Conservation (phyloP, 37 sponge, comb jelly and placozoan genomes). For the Halisarca cf. caerulea region DNA sequence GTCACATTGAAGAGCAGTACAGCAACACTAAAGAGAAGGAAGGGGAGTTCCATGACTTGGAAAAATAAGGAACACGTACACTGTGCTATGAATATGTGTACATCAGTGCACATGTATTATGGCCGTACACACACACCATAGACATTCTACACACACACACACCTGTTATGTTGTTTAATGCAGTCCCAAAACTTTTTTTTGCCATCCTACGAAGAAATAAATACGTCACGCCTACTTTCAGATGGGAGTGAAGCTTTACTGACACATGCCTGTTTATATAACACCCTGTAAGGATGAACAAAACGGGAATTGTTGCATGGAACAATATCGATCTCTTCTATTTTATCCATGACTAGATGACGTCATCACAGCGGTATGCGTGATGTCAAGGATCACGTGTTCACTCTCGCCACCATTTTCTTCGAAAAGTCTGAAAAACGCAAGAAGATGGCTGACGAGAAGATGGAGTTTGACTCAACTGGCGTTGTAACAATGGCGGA, state of each 20-base stretch:
- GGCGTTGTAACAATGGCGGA: slow-evolving; percentile 40
- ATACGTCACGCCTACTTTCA: too few species aligned
- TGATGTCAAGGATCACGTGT: not conserved
- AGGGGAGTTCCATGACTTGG: not conserved
- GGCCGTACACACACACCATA: too few species aligned
- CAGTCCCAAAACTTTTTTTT: slow-evolving; percentile 82
- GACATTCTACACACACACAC: too few species aligned
- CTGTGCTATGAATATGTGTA: too few species aligned
- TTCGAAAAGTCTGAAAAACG: not conserved
- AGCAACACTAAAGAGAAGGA: slow-evolving; percentile 64
- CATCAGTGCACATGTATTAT: too few species aligned
- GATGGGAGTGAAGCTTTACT: too few species aligned
- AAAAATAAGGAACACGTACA: slow-evolving; percentile 19
- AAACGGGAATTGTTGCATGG: slow-evolving; percentile 67
- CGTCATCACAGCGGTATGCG: not conserved
- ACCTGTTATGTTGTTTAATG: slow-evolving; percentile 88
- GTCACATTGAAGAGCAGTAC: slow-evolving; percentile 82
- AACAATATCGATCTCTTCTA: slow-evolving; percentile 55
- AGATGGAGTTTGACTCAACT: slow-evolving; percentile 19
- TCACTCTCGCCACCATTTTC: slow-evolving; percentile 9
- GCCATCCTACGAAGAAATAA: slow-evolving; percentile 61
- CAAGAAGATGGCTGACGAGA: slow-evolving; percentile 24
- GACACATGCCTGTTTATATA: slow-evolving; percentile 85
- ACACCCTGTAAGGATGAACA: slow-evolving; percentile 81
- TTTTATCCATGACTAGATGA: slow-evolving; percentile 56